Evolutionary conservation across 2,888 invertebrate species (phyloP).

Genomic region (Euclidia mi): DNA sequence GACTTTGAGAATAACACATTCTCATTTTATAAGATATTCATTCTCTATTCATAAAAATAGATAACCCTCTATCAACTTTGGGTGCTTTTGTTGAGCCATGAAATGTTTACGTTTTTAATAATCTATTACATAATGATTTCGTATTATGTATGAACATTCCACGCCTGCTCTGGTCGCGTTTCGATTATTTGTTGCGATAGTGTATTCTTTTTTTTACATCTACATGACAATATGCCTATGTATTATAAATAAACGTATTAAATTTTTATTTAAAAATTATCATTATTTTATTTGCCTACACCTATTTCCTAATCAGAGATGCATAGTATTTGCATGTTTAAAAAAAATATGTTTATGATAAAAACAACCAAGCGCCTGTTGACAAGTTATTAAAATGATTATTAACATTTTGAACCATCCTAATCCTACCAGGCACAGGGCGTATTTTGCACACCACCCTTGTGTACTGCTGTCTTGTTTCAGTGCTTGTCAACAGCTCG

Average conservation of each 20-base stretch:
- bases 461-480: no score
- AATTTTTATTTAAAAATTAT: conserved; percentile 57
- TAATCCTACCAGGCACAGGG: no score
- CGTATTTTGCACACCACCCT: no score
- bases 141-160: conserved; percentile 56
- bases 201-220: conserved; percentile 60
- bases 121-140: conserved; percentile 19
- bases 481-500: no score
- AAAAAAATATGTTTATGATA: no score
- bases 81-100: conserved; percentile 19
- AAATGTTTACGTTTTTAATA: conserved; percentile 13
- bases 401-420: no score
- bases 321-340: no score
- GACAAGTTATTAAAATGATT: no score
- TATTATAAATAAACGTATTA: conserved; percentile 63
- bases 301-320: not conserved
- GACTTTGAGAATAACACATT: conserved; percentile 15
- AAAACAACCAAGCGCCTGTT: no score
- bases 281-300: conserved; percentile 14
- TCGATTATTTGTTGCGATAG: conserved; percentile 61
- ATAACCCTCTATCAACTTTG: conserved; percentile 16
- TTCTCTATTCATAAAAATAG: conserved; percentile 19
- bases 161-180: conserved; percentile 57
- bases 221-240: conserved; percentile 76
- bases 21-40: conserved; percentile 27